These are phyloP conservation scores for Drosophila falleni DNA, from an alignment of 2,888 invertebrate species.

Conservation along the genomic window DNA sequence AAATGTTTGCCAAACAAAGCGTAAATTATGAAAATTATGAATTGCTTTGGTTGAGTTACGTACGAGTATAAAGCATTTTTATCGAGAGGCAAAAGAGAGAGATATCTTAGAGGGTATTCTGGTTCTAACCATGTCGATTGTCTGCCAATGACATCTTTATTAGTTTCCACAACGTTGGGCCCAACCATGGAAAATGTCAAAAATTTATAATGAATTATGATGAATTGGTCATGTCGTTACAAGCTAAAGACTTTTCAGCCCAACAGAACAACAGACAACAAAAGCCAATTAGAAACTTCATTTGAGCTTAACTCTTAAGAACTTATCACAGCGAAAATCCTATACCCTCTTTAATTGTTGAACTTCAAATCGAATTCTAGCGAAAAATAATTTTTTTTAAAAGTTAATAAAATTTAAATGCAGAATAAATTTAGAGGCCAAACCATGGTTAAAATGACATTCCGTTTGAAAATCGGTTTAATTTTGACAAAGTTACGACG, in stretches of 20 bases:
- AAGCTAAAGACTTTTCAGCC: conserved; percentile 15
- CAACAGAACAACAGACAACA: conserved; percentile 36
- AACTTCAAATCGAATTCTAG: too few species aligned
- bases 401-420: too few species aligned
- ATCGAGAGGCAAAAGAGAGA: conserved; percentile 32
- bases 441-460: too few species aligned
- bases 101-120: conserved; percentile 33
- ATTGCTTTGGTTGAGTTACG: conserved; percentile 54
- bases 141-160: conserved; percentile 77
- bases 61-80: conserved; percentile 65
- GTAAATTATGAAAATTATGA: conserved; percentile 81
- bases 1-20: conserved; percentile 78
- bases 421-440: too few species aligned
- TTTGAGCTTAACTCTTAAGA: conserved; percentile 42
- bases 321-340: conserved; percentile 3
- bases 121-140: conserved; percentile 47
- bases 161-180: conserved; percentile 75
- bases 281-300: conserved; percentile 71
- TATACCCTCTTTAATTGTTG: conserved; percentile 17
- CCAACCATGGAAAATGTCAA: conserved; percentile 65
- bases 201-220: conserved; percentile 76
- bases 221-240: conserved; percentile 55
- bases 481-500: too few species aligned
- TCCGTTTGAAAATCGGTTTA: too few species aligned
- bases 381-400: too few species aligned